A percentile compares a stretch with the other conserved stretches of the same genome.
Evolutionary conservation across 1,140 invertebrate genomes (phyloP).

Genomic region (Chrysomallon squamiferum): DNA sequence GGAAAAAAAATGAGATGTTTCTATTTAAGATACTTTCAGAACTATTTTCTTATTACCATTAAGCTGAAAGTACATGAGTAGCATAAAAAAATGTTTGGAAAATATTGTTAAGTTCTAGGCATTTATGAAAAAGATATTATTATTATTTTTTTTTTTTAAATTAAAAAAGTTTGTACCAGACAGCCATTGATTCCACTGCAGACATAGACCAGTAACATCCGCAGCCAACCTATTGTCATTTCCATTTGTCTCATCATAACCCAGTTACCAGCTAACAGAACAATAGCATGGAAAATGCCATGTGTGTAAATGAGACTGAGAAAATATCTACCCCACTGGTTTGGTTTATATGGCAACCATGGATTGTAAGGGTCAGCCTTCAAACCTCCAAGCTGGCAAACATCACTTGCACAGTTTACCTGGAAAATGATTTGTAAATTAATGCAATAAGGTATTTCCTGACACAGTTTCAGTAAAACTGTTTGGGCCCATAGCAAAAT

Average conservation of each 20-base stretch:
- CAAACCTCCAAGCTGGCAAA: slow-evolving; percentile 32
- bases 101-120: too few species aligned
- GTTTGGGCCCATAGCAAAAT: too few species aligned
- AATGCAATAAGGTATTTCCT: neutral
- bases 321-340: slow-evolving; percentile 50
- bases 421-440: slow-evolving; percentile 18
- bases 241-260: slow-evolving; percentile 46
- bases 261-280: slow-evolving; percentile 28
- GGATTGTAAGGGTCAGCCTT: slow-evolving; percentile 16
- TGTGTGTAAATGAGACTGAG: slow-evolving; percentile 43
- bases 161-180: slow-evolving; percentile 32
- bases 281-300: slow-evolving; percentile 43
- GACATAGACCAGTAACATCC: slow-evolving; percentile 41
- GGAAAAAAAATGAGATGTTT: too few species aligned
- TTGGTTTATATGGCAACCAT: slow-evolving; percentile 26
- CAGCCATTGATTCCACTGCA: slow-evolving; percentile 32
- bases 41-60: too few species aligned
- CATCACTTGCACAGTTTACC: slow-evolving; percentile 41
- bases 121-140: too few species aligned
- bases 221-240: slow-evolving; percentile 46
- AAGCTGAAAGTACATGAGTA: too few species aligned
- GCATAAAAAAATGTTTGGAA: too few species aligned
- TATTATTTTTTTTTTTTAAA: too few species aligned
- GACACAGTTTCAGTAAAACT: neutral
- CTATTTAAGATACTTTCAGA: too few species aligned